Conservation (phyloP, 2,113 vertebrate genomes). For the Corvus cornix region DNA sequence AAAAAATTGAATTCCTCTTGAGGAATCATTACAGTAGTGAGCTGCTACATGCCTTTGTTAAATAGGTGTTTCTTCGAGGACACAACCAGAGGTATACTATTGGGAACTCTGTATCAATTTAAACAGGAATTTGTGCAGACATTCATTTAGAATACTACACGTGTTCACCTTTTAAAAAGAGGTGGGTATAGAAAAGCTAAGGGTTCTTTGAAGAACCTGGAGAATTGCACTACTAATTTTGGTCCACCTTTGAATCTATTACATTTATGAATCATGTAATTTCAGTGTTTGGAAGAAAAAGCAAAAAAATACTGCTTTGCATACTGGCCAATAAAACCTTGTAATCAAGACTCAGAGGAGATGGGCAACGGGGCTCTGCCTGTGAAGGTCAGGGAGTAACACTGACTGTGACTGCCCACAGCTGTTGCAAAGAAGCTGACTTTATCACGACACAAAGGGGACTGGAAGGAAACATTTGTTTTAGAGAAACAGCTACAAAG, state of each 20-base stretch:
- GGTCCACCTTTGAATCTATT: background rate
- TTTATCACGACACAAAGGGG: background rate
- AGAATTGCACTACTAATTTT: background rate
- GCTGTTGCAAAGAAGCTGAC: background rate
- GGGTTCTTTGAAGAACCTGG: background rate
- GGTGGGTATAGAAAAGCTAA: background rate
- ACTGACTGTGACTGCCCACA: background rate
- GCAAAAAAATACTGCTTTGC: background rate
- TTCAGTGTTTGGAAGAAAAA: background rate
- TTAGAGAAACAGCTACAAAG: background rate
- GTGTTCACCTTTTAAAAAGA: slow-evolving; percentile 6
- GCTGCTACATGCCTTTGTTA: slow-evolving; percentile 14
- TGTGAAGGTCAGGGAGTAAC: background rate
- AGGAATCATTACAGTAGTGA: slow-evolving; percentile 56
- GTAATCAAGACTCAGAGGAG: background rate
- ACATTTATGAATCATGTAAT: background rate
- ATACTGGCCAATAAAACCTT: background rate
- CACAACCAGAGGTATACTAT: background rate
- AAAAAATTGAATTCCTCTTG: slow-evolving; percentile 78
- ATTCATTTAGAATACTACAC: slow-evolving; percentile 13
- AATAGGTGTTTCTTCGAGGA: slow-evolving; percentile 59
- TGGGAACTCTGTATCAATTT: slow-evolving; percentile 14
- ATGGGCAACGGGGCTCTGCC: accelerated
- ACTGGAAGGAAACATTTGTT: background rate
- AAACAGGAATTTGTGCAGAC: slow-evolving; percentile 43